Conservation (phyloP, 2,888 invertebrate species). For the Acholoe squamosa region DNA sequence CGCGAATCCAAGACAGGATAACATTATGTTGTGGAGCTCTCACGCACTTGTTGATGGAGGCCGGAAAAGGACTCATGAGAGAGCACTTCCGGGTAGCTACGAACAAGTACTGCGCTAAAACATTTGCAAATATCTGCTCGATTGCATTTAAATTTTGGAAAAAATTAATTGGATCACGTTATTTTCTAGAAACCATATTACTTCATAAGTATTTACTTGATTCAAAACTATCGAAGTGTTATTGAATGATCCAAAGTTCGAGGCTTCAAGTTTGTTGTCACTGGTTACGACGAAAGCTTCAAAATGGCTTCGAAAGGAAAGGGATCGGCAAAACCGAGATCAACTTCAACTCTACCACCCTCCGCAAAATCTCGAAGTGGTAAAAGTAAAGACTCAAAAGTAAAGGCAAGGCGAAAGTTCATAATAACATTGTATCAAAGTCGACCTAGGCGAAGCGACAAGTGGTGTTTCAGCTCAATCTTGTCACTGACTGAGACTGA, state of each 20-base stretch:
- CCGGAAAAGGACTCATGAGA: not conserved
- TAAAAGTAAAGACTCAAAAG: not conserved
- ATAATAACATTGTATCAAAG: too few species aligned
- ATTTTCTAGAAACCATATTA: not conserved
- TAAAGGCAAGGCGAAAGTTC: not conserved
- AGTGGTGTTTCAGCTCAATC: too few species aligned
- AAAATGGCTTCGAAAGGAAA: slow-evolving; percentile 32
- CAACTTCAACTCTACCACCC: slow-evolving; percentile 10
- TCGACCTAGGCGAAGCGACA: too few species aligned
- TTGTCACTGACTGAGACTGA: too few species aligned
- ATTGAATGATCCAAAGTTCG: not conserved
- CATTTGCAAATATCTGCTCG: not conserved
- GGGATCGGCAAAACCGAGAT: slow-evolving; percentile 33
- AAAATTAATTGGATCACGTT: not conserved
- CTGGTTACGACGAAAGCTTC: not conserved
- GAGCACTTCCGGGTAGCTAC: not conserved
- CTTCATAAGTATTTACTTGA: too few species aligned
- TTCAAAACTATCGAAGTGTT: too few species aligned
- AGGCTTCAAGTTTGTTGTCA: not conserved
- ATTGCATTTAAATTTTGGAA: not conserved
- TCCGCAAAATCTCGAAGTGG: slow-evolving; percentile 25
- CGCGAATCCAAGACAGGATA: not conserved
- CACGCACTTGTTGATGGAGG: not conserved
- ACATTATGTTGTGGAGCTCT: slow-evolving; percentile 23
- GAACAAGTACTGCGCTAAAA: not conserved